A percentile compares a stretch with the other conserved stretches of the same genome.
Conservation (phyloP, 2,888 invertebrate species). For the Pandemis corylana region DNA sequence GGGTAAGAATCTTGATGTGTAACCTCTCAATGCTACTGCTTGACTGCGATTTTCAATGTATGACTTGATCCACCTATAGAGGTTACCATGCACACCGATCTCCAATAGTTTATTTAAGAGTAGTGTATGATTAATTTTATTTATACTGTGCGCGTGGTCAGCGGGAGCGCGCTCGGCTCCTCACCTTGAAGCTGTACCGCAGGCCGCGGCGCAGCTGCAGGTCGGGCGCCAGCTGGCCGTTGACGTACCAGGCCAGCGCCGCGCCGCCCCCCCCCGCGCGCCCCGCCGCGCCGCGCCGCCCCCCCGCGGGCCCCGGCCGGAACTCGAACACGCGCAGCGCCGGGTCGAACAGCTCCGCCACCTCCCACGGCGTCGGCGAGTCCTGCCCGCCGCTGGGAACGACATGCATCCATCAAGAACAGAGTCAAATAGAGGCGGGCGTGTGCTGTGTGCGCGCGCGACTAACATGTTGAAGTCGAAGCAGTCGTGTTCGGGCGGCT, state of each 20-base stretch:
- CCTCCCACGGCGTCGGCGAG: slow-evolving; percentile 82
- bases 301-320: slow-evolving; percentile 93
- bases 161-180: not conserved
- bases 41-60: no score
- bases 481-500: slow-evolving; percentile 89
- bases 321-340: slow-evolving; percentile 92
- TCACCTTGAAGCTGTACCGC: slow-evolving; percentile 92
- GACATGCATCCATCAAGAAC: no score
- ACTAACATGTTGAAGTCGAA: slow-evolving; percentile 87
- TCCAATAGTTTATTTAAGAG: no score
- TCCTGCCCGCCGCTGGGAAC: not conserved
- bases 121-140: no score
- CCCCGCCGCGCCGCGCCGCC: slow-evolving; percentile 89
- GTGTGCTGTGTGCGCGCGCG: no score
- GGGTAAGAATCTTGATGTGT: no score
- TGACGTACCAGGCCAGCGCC: slow-evolving; percentile 95
- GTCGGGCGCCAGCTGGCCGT: slow-evolving; percentile 94
- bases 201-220: slow-evolving; percentile 94
- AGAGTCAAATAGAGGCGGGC: no score
- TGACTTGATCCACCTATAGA: no score
- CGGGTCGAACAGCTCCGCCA: slow-evolving; percentile 87
- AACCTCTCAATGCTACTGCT: no score
- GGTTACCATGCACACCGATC: no score
- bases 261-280: slow-evolving; percentile 75
- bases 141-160: no score